Conservation (phyloP, 2,888 invertebrate genomes). For the Aphodius sticticus region DNA sequence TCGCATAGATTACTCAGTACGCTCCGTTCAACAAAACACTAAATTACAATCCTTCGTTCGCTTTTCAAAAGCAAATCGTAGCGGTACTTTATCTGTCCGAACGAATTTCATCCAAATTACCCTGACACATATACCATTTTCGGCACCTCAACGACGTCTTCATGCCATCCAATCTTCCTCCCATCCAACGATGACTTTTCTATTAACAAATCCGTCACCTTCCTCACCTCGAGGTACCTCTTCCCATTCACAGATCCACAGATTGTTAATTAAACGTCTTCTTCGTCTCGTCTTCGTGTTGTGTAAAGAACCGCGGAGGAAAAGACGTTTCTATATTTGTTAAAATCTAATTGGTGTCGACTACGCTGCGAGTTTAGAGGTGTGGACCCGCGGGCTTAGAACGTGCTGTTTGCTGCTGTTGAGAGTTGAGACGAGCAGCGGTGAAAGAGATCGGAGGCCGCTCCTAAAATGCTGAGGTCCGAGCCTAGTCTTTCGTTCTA, state of each 20-base stretch:
- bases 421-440: conserved; percentile 4
- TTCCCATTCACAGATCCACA: conserved; percentile 5
- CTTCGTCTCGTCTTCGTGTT: neutral
- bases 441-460: conserved; percentile 33
- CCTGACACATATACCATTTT: conserved; percentile 24
- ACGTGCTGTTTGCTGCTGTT: conserved; percentile 16
- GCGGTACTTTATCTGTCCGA: conserved; percentile 19
- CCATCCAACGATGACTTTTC: neutral
- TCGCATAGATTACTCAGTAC: too few species aligned
- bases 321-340: neutral
- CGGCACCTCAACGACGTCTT: neutral
- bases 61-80: conserved; percentile 13
- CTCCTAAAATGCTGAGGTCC: conserved; percentile 30
- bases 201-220: neutral
- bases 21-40: conserved; percentile 10
- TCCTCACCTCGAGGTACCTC: neutral
- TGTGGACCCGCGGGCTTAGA: conserved; percentile 17
- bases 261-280: conserved; percentile 19
- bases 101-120: conserved; percentile 6
- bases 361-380: neutral
- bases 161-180: neutral
- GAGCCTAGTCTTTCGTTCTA: conserved; percentile 31
- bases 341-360: conserved; percentile 20
- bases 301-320: neutral
- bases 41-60: neutral